A percentile compares a stretch with the other conserved stretches of the same genome.
phyloP scores from a whole-genome alignment of 2,888 invertebrate species.

The Acrobasis consociella region DNA sequence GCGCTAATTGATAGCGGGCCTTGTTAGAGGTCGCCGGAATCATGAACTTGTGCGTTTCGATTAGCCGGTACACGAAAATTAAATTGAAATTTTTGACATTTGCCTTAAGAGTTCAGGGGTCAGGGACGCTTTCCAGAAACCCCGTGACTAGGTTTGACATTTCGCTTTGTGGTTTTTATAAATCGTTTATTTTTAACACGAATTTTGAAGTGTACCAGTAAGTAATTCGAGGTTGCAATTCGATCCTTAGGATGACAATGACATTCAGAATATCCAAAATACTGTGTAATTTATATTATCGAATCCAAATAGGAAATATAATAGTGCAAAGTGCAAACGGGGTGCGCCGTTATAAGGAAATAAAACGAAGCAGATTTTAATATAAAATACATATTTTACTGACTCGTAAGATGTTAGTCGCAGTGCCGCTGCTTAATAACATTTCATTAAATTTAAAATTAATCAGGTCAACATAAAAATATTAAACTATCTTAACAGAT shows the following conservation, averaged over 20 bases:
- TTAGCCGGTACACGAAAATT: constrained; percentile 33
- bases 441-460: constrained; percentile 36
- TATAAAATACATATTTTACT: constrained; percentile 18
- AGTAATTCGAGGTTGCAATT: background rate
- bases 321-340: background rate
- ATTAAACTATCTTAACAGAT: constrained; percentile 24
- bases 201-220: constrained; percentile 5
- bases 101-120: constrained; percentile 47
- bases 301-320: background rate
- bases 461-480: constrained; percentile 42
- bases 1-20: constrained; percentile 30
- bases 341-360: background rate
- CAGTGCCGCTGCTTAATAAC: background rate
- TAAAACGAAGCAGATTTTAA: constrained; percentile 2
- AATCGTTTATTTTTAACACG: background rate
- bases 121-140: constrained; percentile 53
- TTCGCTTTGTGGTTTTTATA: background rate
- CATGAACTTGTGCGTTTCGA: constrained; percentile 43
- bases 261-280: background rate
- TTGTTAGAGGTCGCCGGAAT: constrained; percentile 47
- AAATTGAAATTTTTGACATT: constrained; percentile 43
- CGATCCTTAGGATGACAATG: constrained; percentile 5
- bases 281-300: background rate
- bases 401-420: background rate
- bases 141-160: background rate